Conservation (phyloP, 2,888 invertebrate species). For the Andrena bucephala region DNA sequence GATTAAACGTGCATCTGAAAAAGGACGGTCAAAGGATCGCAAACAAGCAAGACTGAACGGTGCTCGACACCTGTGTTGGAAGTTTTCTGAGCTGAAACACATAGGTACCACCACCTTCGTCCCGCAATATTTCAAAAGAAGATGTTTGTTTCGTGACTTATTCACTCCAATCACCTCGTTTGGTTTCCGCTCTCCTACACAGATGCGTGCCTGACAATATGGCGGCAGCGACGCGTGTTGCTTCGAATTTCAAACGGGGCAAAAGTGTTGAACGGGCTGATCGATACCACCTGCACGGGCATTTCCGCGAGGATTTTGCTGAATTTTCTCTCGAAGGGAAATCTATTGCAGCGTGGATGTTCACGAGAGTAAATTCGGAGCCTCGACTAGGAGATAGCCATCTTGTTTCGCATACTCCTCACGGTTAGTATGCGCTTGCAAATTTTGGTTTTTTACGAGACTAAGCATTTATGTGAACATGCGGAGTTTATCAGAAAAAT, state of each 20-base stretch:
- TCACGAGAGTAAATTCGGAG: neutral
- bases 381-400: neutral
- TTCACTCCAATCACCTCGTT: neutral
- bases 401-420: neutral
- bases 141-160: neutral
- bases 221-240: too few species aligned
- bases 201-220: neutral
- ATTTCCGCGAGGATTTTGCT: neutral
- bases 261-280: neutral
- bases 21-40: slow-evolving; percentile 54
- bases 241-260: neutral
- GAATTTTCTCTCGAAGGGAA: neutral
- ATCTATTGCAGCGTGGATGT: neutral
- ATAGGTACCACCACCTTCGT: neutral
- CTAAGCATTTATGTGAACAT: too few species aligned
- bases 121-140: neutral
- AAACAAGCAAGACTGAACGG: slow-evolving; percentile 45
- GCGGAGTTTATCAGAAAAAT: too few species aligned
- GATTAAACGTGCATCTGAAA: slow-evolving; percentile 55
- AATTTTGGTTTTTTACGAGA: too few species aligned
- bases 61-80: slow-evolving; percentile 21
- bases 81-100: slow-evolving; percentile 19
- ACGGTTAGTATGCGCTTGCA: too few species aligned
- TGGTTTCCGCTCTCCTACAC: neutral
- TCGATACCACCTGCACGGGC: neutral